Conservation (phyloP, 2,113 vertebrate species). For the Zosterops hypoxanthus region DNA sequence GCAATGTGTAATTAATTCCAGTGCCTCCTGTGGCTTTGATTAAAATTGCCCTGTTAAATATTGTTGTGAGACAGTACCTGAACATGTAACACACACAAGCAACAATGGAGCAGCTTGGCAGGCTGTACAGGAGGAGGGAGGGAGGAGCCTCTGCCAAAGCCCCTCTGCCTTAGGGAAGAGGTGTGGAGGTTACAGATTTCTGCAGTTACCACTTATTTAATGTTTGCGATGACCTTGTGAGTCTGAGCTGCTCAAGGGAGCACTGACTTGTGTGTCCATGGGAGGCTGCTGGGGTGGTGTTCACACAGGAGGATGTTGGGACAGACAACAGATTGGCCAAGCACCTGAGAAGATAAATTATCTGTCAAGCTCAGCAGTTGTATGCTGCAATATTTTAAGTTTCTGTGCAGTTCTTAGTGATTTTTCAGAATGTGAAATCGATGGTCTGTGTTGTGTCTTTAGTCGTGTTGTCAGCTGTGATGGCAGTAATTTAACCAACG, state of each 20-base stretch:
- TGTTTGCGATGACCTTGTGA: background rate
- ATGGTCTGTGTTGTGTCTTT: background rate
- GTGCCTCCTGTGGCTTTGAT: conserved; percentile 21
- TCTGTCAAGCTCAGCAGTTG: background rate
- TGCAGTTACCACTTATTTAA: background rate
- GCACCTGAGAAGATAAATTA: background rate
- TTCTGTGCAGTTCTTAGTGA: background rate
- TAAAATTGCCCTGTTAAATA: background rate
- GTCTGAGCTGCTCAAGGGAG: background rate
- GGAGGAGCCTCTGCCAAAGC: background rate
- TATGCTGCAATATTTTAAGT: background rate
- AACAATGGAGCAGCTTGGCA: background rate
- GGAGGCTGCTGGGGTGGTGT: background rate
- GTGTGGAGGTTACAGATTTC: background rate
- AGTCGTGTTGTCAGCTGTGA: rapidly evolving
- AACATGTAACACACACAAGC: background rate
- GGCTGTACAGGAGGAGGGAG: background rate
- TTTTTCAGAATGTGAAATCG: background rate
- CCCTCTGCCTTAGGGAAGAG: background rate
- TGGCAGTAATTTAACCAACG: background rate
- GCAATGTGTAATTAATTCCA: conserved; percentile 29
- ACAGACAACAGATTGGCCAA: background rate
- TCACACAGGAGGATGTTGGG: background rate
- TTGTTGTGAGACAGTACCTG: background rate
- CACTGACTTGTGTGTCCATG: rapidly evolving